phyloP scores from a whole-genome alignment of 2,888 invertebrate genomes.

The Ferdinandea cuprea region DNA sequence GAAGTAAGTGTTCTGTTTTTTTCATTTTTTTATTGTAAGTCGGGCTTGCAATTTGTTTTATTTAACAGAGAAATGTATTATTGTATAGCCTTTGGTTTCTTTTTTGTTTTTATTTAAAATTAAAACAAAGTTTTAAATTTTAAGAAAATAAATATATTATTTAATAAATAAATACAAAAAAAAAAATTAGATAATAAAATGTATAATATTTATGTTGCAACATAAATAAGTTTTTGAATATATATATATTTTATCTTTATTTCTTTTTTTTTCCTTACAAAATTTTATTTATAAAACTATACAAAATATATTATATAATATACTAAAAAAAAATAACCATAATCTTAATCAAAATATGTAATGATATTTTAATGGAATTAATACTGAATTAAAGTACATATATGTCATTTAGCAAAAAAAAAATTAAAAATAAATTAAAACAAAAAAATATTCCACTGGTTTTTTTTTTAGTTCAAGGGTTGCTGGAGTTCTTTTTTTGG shows the following conservation, averaged over 20 bases:
- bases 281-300: constrained; percentile 44
- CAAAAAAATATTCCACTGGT: constrained; percentile 3
- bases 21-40: constrained; percentile 9
- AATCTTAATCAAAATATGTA: constrained; percentile 39
- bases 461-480: not conserved
- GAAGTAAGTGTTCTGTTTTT: no score
- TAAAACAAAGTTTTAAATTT: constrained; percentile 58
- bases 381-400: constrained; percentile 64
- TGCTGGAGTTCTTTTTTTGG: no score
- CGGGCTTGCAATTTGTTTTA: constrained; percentile 52
- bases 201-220: not conserved
- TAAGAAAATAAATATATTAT: not conserved
- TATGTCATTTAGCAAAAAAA: constrained; percentile 70
- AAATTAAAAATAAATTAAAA: constrained; percentile 7
- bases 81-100: not conserved
- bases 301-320: constrained; percentile 27
- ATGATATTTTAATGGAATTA: constrained; percentile 72
- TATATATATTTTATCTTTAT: constrained; percentile 15
- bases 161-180: not conserved
- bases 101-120: constrained; percentile 8
- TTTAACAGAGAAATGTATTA: not conserved
- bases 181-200: not conserved
- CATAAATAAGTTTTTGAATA: not conserved
- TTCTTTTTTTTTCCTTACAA: constrained; percentile 32
- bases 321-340: constrained; percentile 25